Percentiles rank a stretch among this genome's conserved stretches.
These are phyloP conservation scores for Oedothorax gibbosus DNA, from an alignment of 1,140 invertebrate species.

Conservation along the genomic window DNA sequence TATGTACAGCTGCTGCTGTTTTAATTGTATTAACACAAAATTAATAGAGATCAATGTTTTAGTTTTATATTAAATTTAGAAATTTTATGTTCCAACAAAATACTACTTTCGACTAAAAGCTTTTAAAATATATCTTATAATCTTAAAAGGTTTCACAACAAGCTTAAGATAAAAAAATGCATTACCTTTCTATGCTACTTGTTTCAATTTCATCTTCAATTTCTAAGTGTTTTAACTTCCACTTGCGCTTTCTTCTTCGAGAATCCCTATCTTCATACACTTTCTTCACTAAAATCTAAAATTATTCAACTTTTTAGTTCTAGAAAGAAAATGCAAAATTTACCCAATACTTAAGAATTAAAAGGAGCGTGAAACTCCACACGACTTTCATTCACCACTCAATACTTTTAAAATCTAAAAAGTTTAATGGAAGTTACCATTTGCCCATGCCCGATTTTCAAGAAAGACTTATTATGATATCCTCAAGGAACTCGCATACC, in stretches of 20 bases:
- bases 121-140: background rate
- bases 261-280: constrained; percentile 80
- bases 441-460: no score
- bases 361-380: no score
- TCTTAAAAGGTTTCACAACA: background rate
- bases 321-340: no score
- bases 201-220: constrained; percentile 73
- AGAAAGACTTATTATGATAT: no score
- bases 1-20: no score
- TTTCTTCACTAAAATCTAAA: constrained; percentile 89
- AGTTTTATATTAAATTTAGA: background rate
- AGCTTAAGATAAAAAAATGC: background rate
- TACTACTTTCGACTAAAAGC: background rate
- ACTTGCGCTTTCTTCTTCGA: constrained; percentile 81
- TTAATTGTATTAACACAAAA: no score
- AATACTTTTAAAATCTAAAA: no score
- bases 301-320: background rate
- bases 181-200: constrained; percentile 79
- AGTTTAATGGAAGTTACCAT: no score
- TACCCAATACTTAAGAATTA: no score
- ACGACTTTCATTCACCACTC: no score
- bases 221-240: constrained; percentile 91
- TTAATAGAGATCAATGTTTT: no score
- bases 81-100: background rate
- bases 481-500: no score